phyloP scores from a whole-genome alignment of 2,888 invertebrate genomes.

The Cylloceria caligata region DNA sequence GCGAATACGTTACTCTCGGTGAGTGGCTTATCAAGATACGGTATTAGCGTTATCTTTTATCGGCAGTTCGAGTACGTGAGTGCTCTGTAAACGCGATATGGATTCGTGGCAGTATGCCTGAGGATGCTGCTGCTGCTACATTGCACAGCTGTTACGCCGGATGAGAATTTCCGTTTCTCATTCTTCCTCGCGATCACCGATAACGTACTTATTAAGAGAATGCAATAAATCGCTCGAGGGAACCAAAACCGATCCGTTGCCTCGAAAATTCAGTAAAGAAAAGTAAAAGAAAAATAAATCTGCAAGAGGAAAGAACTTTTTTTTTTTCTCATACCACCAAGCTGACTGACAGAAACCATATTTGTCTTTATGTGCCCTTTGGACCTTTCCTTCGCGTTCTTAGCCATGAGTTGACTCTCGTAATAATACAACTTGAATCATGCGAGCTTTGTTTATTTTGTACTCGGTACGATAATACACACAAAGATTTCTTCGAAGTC shows the following conservation, averaged over 20 bases:
- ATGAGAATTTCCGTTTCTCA: conserved; percentile 39
- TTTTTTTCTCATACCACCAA: conserved; percentile 29
- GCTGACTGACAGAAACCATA: conserved; percentile 51
- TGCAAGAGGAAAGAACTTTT: conserved; percentile 33
- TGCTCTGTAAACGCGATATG: conserved; percentile 55
- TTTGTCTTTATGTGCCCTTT: conserved; percentile 45
- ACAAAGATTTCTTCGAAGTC: conserved; percentile 37
- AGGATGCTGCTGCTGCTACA: conserved; percentile 49
- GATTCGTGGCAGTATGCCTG: neutral
- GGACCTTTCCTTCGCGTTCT: conserved; percentile 63
- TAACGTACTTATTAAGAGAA: conserved; percentile 58
- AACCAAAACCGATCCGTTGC: conserved; percentile 12
- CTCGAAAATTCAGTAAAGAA: neutral
- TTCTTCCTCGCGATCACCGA: conserved; percentile 21
- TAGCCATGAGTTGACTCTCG: conserved; percentile 41
- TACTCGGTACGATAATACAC: conserved; percentile 34
- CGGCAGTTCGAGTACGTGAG: conserved; percentile 55
- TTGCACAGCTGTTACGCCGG: conserved; percentile 42
- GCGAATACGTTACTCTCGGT: conserved; percentile 22
- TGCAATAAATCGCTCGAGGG: conserved; percentile 60
- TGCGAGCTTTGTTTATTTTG: conserved; percentile 56
- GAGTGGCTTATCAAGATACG: conserved; percentile 47
- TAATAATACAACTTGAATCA: conserved; percentile 53
- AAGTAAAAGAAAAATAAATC: neutral
- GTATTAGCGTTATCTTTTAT: conserved; percentile 66